A percentile compares a stretch with the other conserved stretches of the same genome.
These are phyloP conservation scores for Chiridota heheva DNA, from an alignment of 35 echinoderm and acorn worm species.

Conservation along the genomic window DNA sequence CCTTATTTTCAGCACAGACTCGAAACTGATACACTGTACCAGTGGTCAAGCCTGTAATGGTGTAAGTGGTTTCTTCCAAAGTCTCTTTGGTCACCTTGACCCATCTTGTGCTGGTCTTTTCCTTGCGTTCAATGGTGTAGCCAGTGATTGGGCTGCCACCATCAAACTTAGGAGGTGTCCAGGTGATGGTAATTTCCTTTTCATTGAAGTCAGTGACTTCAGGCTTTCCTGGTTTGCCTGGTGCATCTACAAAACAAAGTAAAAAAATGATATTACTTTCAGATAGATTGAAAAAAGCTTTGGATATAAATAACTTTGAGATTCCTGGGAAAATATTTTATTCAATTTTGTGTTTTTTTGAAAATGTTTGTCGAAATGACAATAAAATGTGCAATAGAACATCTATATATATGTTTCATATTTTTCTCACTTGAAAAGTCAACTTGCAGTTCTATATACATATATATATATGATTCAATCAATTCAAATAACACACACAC, in stretches of 20 bases:
- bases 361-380: no score
- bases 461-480: no score
- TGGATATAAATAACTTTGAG: no score
- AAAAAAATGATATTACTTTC: not conserved
- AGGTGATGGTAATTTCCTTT: constrained; percentile 60
- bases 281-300: not conserved
- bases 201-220: constrained; percentile 38
- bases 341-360: no score
- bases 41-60: constrained; percentile 50
- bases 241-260: constrained; percentile 5
- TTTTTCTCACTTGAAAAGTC: no score
- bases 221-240: constrained; percentile 65
- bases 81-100: constrained; percentile 44
- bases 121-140: constrained; percentile 73
- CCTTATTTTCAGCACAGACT: constrained; percentile 87
- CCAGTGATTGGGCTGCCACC: constrained; percentile 74
- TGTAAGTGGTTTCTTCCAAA: constrained; percentile 30
- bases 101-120: constrained; percentile 53
- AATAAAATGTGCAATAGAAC: no score
- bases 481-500: no score
- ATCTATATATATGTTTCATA: no score
- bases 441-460: no score
- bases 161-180: constrained; percentile 67
- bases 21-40: constrained; percentile 86
- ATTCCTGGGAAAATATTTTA: no score